phyloP scores from a whole-genome alignment of 2,113 vertebrate genomes.

The Merops nubicus region DNA sequence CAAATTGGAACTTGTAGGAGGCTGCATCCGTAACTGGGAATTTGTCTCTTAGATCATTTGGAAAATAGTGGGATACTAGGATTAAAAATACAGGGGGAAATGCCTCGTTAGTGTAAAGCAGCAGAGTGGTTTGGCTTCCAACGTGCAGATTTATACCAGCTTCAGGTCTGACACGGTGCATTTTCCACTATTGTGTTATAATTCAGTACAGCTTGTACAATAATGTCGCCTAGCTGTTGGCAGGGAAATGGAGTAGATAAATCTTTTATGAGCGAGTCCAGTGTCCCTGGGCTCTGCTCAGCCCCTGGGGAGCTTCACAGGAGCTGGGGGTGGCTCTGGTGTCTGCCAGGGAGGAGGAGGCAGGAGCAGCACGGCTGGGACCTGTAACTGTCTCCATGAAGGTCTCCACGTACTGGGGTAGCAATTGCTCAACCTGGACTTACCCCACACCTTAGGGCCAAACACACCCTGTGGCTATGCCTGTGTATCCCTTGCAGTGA shows the following conservation, averaged over 20 bases:
- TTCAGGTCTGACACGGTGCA: background rate
- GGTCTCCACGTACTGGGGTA: background rate
- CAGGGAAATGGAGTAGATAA: slow-evolving; percentile 24
- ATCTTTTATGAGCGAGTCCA: background rate
- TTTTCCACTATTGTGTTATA: slow-evolving; percentile 14
- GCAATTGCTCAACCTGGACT: background rate
- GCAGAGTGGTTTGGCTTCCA: background rate
- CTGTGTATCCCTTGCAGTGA: background rate
- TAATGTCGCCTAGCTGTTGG: slow-evolving; percentile 12
- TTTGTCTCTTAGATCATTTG: background rate
- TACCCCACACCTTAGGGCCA: fast-evolving
- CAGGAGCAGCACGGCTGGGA: background rate
- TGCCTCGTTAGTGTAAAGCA: background rate
- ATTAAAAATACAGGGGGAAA: background rate
- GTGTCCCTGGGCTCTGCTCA: background rate
- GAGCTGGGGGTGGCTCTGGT: background rate
- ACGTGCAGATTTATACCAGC: background rate
- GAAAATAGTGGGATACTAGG: background rate
- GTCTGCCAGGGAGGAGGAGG: background rate
- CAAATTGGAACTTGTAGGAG: background rate
- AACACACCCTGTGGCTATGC: fast-evolving
- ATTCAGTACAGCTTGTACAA: slow-evolving; percentile 12
- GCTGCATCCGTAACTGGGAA: background rate
- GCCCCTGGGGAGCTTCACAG: background rate
- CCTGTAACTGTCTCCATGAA: fast-evolving